Base-by-base conservation (phyloP, 2,797 vertebrate species). In the Momotus momota region DNA sequence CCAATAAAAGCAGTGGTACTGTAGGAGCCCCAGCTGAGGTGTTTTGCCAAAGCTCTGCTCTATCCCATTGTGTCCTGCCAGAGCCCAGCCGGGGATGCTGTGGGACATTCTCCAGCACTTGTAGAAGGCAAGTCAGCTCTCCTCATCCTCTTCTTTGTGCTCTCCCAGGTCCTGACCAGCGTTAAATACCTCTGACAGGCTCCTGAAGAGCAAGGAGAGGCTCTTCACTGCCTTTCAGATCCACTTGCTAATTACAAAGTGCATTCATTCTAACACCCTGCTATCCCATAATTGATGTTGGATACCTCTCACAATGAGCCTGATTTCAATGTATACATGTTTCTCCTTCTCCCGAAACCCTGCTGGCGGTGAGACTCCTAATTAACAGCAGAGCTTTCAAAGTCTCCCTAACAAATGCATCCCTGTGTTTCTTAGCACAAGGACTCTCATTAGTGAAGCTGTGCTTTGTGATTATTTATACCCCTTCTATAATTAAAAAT, bases 401-500 rank as follows among this genome's bases (percentile, higher is more conserved):
- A 97, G 96, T 93, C 95, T 91, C 95, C 96, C 96, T 90, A 95
- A 96, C 96, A 93, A 97, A 97, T 96, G 94, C 95, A 92, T 94
- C 87, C 88, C 93, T 33, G 78, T 62, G 95, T 91, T 90, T 93
- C 96, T 91, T 77, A 57, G 94, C 95, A 79, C 95, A 89, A 97
- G 96, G 95, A 91, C 96, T 96, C 97, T 98, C 98, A 98, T 98
- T 98, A 98, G 95, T 4, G 51, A 91, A 96, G 93, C 96, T 46
- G 93, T 92, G 94, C 96, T 90, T 96, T 97, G 96, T 97, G 97
- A 98, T 98, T 98, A 98, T 97, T 98, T 98, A 97, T 97, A 97
- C 97, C 93, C 77, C 93, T 97, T 96, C 97, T 97, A 97, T 98
- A 98, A 98, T 98, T 98, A 98, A 98, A 97, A 97, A 97, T 97